A percentile compares a stretch with the other conserved stretches of the same genome.
phyloP scores from a whole-genome alignment of 2,888 invertebrate species.

The Fissipunctia ypsillon region DNA sequence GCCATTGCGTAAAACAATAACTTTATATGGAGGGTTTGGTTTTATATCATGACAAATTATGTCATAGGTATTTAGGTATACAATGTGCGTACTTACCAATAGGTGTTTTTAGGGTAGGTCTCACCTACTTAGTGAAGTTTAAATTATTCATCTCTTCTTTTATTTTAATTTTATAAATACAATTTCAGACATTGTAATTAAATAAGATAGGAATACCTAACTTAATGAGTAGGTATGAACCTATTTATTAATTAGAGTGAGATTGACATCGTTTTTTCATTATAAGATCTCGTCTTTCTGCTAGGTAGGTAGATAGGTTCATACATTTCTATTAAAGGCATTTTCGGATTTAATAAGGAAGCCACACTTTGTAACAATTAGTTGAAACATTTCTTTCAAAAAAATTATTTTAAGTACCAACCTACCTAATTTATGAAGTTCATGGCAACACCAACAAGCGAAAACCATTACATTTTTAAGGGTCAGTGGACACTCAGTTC shows the following conservation, averaged over 20 bases:
- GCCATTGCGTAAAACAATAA: conserved; percentile 11
- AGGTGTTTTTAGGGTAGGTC: neutral
- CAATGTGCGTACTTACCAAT: neutral
- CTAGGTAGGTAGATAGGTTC: neutral
- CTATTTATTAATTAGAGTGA: neutral
- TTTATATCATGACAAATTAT: neutral
- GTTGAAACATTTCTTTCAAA: neutral
- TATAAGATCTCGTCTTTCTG: neutral
- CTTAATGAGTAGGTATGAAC: neutral
- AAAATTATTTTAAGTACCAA: neutral
- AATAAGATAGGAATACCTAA: neutral
- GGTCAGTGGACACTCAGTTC: conserved; percentile 80
- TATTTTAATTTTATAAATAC: no score
- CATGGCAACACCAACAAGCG: conserved; percentile 40
- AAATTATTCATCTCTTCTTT: neutral
- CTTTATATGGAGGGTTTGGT: neutral
- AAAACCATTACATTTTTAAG: conserved; percentile 71
- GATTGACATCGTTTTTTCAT: no score
- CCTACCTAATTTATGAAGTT: conserved; percentile 37
- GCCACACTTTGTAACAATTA: neutral
- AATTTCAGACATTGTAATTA: neutral
- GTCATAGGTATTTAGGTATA: neutral
- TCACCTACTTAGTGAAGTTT: neutral
- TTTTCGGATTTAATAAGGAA: neutral
- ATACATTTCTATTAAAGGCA: neutral